These are phyloP conservation scores for Cygnus olor DNA, from an alignment of 2,797 vertebrate genomes.

Conservation along the genomic window DNA sequence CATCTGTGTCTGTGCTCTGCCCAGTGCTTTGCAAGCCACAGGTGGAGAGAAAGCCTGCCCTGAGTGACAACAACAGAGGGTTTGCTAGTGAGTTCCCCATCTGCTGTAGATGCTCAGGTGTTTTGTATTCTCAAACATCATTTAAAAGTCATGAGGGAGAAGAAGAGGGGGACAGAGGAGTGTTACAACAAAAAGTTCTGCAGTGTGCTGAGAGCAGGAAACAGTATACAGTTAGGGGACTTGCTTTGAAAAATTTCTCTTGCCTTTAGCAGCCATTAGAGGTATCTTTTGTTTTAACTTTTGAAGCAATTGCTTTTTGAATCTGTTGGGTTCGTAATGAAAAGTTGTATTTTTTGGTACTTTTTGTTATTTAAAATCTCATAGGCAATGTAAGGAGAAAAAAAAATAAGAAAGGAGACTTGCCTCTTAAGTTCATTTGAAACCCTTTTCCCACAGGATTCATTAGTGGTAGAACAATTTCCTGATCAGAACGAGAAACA, in stretches of 20 bases:
- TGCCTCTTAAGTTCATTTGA: background rate
- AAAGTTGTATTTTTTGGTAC: background rate
- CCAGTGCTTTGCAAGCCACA: background rate
- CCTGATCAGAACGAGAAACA: background rate
- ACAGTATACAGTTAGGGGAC: background rate
- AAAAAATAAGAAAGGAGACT: background rate
- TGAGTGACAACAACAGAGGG: background rate
- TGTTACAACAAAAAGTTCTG: background rate
- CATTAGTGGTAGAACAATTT: background rate
- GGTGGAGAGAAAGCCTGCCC: background rate
- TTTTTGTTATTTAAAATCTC: background rate
- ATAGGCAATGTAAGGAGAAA: background rate
- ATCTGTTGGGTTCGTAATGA: background rate
- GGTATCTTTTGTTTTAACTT: background rate
- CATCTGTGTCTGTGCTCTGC: background rate
- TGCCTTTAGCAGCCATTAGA: background rate
- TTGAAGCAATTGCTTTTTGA: background rate
- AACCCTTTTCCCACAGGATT: background rate
- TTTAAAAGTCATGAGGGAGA: background rate
- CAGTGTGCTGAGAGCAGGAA: background rate
- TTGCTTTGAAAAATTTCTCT: background rate
- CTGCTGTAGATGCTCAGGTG: background rate
- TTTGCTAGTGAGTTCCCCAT: background rate
- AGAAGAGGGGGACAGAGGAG: background rate
- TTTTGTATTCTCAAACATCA: background rate